Percentiles rank a stretch among this genome's conserved stretches.
phyloP scores from a whole-genome alignment of 2,888 invertebrate species.

The Bellardia pandia region DNA sequence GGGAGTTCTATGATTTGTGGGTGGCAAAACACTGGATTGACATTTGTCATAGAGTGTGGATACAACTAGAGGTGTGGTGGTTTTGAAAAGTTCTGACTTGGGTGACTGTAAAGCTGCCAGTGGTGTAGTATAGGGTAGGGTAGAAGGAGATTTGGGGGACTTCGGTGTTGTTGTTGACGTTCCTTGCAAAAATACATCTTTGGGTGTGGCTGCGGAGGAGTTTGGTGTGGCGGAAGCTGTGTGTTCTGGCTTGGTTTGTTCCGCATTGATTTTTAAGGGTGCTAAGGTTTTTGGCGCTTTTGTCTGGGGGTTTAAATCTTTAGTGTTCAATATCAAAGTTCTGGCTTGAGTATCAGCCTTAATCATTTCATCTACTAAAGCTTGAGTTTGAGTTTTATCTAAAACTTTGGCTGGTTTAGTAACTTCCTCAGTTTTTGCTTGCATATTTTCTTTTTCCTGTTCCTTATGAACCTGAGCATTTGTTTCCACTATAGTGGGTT shows the following conservation, averaged over 20 bases:
- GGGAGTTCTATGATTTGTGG: constrained; percentile 34
- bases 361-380: constrained; percentile 36
- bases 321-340: background rate
- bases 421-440: background rate
- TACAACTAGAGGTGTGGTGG: constrained; percentile 41
- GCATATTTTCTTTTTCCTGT: background rate
- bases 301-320: background rate
- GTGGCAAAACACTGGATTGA: constrained; percentile 22
- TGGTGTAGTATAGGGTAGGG: constrained; percentile 9
- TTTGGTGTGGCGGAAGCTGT: background rate
- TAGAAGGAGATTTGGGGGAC: background rate
- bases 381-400: constrained; percentile 1
- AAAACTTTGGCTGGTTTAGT: constrained; percentile 3
- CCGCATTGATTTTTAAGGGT: background rate
- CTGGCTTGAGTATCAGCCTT: constrained; percentile 21
- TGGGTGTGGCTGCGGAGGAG: background rate
- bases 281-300: background rate
- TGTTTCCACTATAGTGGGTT: constrained; percentile 59
- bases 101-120: constrained; percentile 39
- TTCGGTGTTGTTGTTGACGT: background rate
- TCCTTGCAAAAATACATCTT: constrained; percentile 3
- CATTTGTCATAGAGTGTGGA: constrained; percentile 46
- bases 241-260: background rate
- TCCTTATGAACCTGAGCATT: constrained; percentile 70
- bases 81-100: constrained; percentile 24